These are phyloP conservation scores for Astropecten irregularis DNA, from an alignment of 53 echinoderm and acorn worm species.

Conservation along the genomic window DNA sequence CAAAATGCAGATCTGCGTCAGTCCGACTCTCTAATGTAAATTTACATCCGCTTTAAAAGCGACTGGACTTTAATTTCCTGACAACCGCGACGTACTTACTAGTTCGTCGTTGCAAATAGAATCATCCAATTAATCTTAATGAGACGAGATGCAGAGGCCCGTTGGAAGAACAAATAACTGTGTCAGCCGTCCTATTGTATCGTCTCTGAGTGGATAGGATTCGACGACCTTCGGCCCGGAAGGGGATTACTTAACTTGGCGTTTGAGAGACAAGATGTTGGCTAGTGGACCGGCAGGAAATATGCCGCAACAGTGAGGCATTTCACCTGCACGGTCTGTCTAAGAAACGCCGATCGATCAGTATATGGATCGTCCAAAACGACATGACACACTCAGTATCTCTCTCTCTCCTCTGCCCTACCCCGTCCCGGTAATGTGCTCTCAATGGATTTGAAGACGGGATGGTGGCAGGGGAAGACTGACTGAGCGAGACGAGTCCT, in stretches of 20 bases:
- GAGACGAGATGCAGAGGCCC: not conserved
- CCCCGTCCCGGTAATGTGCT: slow-evolving; percentile 8
- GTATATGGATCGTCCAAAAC: slow-evolving; percentile 36
- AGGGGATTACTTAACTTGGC: slow-evolving; percentile 13
- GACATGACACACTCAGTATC: slow-evolving; percentile 41
- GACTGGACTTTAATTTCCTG: not conserved
- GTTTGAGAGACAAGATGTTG: slow-evolving; percentile 10
- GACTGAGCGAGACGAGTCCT: too few species aligned
- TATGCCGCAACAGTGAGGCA: not conserved
- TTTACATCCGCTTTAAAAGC: not conserved
- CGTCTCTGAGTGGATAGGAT: not conserved
- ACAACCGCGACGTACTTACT: not conserved
- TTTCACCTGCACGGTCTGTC: slow-evolving; percentile 31
- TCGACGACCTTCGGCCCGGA: slow-evolving; percentile 10
- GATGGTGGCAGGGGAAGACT: too few species aligned
- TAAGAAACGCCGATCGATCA: slow-evolving; percentile 15
- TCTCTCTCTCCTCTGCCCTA: not conserved
- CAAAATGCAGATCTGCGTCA: too few species aligned
- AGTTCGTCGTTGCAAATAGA: not conserved
- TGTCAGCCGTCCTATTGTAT: not conserved
- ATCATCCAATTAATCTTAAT: not conserved
- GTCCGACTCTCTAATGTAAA: not conserved
- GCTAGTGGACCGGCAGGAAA: not conserved
- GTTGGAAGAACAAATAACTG: not conserved
- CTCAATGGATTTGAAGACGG: slow-evolving; percentile 1